Base-by-base conservation (phyloP, 2,797 vertebrate species). In the Rhadinocentrus ornatus region DNA sequence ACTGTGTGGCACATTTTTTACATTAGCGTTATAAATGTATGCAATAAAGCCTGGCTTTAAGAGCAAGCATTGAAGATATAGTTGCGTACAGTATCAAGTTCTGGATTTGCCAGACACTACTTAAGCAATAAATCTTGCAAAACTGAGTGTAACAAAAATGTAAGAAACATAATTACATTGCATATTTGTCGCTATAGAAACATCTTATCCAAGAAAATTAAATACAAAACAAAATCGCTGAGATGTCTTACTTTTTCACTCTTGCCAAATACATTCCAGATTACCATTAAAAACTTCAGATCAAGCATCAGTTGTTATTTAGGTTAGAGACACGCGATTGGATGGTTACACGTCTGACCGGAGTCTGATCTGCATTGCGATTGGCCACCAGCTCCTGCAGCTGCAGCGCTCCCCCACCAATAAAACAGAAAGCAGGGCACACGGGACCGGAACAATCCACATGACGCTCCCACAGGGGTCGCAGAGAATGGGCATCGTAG, bases 361-460 rank as follows among this genome's bases (percentile, higher is more conserved):
- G 94, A 1, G 93, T 93, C 82, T 91, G 94, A 83, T 95, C 94
- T 15, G 93, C 92, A 0, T 90, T 94, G 10, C 93, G 93, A 88
- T 95, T 95, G 87, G 96, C 95, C 83, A 97, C 96, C 29, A 97
- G 94, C 93, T 99, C 97, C 86, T 99, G 97, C 3, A 99, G 94
- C 80, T 99, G 97, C 31, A 99, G 93, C 0, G 96, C 96, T 0
- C 98, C 97, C 0, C 98, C 97, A 0, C 98, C 98, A 0, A 99
- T 97, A 89, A 99, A 99, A 78, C 97, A 98, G 87, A 99, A 99
- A 4, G 97, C 98, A 0, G 98, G 98, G 79, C 97, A 99, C 41
- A 99, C 94, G 0, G 98, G 97, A 53, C 96, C 96, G 0, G 97
- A 98, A 90, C 98, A 99, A 92, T 99, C 98, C 70, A 99, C 94